Evolutionary conservation across 2,113 vertebrate genomes (phyloP), one percentile per base, ranked within the genome.

Genomic region (Acanthisitta chloris): DNA sequence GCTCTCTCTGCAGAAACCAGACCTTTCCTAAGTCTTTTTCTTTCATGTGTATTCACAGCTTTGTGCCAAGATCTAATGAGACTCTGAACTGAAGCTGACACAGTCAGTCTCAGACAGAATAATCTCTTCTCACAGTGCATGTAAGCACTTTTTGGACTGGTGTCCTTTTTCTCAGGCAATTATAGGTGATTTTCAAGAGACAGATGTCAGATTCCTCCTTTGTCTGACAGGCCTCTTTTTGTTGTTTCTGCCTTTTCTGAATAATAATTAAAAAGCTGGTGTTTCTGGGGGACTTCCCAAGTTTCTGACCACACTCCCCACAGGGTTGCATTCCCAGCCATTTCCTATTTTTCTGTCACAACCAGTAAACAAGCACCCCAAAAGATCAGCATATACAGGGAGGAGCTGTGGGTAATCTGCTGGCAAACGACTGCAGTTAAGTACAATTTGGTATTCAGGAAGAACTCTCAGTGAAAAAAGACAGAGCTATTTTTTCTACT

Each of bases 181-280:
- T 94, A 81, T 23, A 72, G 34, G 73, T 95, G 96, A 96, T 76
- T 93, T 88, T 83, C 93, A 86, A 88, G 79, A 95, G 73, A 83
- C 20, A 88, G 95, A 92, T 94, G 81, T 84, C 52, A 82, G 81
- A 74, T 74, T 85, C 58, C 3, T 38, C 80, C 46, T 72, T 77
- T 81, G 57, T 54, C 76, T 81, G 59, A 36, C 33, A 48, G 46
- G 26, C 1, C 61, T 46, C 40, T 38, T 33, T 49, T 42, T 2
- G 28, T 57, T 71, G 33, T 15, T 20, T 69, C n/a, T 73, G 20
- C 88, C 51, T 88, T 92, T 84, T 79, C 79, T 82, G 42, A 79
- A 31, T 18, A 87, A 36, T n/a, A 85, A 91, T 36, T 23, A 5
- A 79, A 84, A 74, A 40, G 31, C 13, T 71, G 66, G 31, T 1